phyloP scores from a whole-genome alignment of 2,113 vertebrate species.

The Leptodactylus fuscus region DNA sequence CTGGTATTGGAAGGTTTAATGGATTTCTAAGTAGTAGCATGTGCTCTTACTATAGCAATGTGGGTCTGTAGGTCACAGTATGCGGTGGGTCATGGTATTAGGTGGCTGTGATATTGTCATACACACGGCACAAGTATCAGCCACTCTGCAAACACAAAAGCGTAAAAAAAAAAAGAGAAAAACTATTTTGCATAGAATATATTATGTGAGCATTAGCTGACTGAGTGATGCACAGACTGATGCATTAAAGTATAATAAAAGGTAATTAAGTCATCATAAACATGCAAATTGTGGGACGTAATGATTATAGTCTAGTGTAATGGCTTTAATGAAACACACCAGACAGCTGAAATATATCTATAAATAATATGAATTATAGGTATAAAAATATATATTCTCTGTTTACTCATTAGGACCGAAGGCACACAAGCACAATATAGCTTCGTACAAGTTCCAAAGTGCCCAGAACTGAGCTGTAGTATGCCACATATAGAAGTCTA shows the following conservation, averaged over 20 bases:
- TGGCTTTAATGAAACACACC: not conserved
- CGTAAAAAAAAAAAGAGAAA: not conserved
- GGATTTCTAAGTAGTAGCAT: constrained; percentile 42
- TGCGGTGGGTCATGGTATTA: not conserved
- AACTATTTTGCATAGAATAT: constrained; percentile 6
- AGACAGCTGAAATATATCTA: not conserved
- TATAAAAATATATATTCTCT: not conserved
- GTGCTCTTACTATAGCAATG: constrained; percentile 3
- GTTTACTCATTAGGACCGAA: not conserved
- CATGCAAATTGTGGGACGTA: not conserved
- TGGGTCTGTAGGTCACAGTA: constrained; percentile 12
- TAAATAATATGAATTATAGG: constrained; percentile 22
- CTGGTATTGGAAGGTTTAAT: constrained; percentile 17
- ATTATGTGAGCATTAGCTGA: not conserved
- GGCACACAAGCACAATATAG: not conserved
- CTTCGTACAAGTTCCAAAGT: not conserved
- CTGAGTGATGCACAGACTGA: constrained; percentile 2
- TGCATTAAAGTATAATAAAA: constrained; percentile 33
- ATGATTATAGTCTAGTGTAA: constrained; percentile 16
- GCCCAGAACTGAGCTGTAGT: not conserved
- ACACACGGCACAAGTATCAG: not conserved
- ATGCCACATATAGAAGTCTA: too few species aligned
- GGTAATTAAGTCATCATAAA: not conserved
- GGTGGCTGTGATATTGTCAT: not conserved
- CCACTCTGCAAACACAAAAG: not conserved